These are phyloP conservation scores for Eciton burchellii DNA, from an alignment of 1,140 invertebrate genomes.

Conservation along the genomic window DNA sequence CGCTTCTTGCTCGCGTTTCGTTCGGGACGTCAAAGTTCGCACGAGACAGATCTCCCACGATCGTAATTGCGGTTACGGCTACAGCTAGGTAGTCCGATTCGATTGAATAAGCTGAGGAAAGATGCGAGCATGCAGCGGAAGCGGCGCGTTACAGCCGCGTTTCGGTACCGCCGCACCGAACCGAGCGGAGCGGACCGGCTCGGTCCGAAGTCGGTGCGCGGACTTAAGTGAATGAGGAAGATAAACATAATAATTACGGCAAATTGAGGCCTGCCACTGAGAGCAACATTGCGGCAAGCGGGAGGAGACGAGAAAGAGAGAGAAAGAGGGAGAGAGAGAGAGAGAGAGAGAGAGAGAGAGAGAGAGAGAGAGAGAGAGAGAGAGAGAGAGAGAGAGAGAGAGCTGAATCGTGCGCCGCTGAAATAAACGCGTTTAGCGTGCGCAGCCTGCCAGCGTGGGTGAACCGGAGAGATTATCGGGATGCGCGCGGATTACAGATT, in stretches of 20 bases:
- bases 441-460: constrained; percentile 26
- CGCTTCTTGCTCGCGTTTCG: neutral
- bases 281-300: constrained; percentile 64
- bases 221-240: constrained; percentile 83
- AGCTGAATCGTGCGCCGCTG: constrained; percentile 37
- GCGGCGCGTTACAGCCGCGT: constrained; percentile 21
- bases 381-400: constrained; percentile 43
- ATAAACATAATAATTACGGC: constrained; percentile 84
- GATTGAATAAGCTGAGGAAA: neutral
- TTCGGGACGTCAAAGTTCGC: neutral
- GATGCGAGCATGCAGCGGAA: neutral
- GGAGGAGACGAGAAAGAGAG: constrained; percentile 41
- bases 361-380: too few species aligned
- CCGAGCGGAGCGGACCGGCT: constrained; percentile 42
- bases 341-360: constrained; percentile 33
- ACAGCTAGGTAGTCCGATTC: neutral
- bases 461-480: constrained; percentile 18
- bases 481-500: too few species aligned
- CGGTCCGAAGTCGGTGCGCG: constrained; percentile 57
- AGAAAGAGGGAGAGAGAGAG: constrained; percentile 44
- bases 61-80: neutral
- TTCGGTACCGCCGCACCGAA: constrained; percentile 49
- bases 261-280: constrained; percentile 80
- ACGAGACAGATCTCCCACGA: constrained; percentile 3
- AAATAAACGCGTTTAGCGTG: constrained; percentile 47